A percentile compares a stretch with the other conserved stretches of the same genome.
Evolutionary conservation across 2,888 invertebrate genomes (phyloP).

Genomic region (Tenodera sinensis): DNA sequence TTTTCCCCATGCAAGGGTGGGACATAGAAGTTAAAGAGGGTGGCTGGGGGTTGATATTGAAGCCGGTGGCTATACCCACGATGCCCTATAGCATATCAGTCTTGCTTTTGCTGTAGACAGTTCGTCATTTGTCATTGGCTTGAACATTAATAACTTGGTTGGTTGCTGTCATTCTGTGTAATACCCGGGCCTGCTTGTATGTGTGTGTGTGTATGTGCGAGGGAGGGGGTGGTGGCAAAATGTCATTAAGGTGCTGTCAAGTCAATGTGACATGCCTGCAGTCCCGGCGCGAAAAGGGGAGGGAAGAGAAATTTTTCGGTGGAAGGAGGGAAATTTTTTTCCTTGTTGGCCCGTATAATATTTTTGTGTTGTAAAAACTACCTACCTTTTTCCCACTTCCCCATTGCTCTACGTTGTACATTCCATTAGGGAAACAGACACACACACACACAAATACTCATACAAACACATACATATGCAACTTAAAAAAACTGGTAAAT

Average conservation of each 20-base stretch:
- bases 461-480: not conserved
- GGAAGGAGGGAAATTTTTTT: slow-evolving; percentile 7
- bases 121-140: slow-evolving; percentile 53
- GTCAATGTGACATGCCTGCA: slow-evolving; percentile 46
- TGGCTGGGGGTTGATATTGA: slow-evolving; percentile 9
- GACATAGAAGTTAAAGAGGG: not conserved
- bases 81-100: slow-evolving; percentile 43
- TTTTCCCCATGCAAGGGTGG: not conserved
- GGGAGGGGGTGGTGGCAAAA: slow-evolving; percentile 35
- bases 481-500: not conserved
- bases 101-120: slow-evolving; percentile 52
- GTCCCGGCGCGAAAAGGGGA: not conserved
- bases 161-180: slow-evolving; percentile 28
- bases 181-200: slow-evolving; percentile 20
- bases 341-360: not conserved
- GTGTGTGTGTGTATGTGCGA: slow-evolving; percentile 15
- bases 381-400: not conserved
- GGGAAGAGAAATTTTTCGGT: not conserved
- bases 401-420: not conserved
- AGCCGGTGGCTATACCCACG: slow-evolving; percentile 7
- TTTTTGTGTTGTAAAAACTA: slow-evolving; percentile 8
- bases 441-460: too few relatives aligned
- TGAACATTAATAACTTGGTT: slow-evolving; percentile 41
- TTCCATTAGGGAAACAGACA: not conserved
- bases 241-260: slow-evolving; percentile 51